These are phyloP conservation scores for Achlya flavicornis DNA, from an alignment of 2,888 invertebrate species.

Conservation along the genomic window DNA sequence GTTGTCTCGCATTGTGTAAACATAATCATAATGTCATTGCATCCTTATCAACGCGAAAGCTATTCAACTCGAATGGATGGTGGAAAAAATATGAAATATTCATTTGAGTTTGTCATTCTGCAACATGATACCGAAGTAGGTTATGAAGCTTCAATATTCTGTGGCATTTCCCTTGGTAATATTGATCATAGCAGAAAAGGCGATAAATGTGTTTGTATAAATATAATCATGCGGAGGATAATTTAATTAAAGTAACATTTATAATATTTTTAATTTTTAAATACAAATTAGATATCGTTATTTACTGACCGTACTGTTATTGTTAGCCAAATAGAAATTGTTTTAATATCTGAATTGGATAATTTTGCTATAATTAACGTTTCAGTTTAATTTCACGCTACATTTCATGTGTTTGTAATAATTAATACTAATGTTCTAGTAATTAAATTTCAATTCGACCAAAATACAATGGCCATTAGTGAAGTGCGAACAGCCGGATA, in stretches of 20 bases:
- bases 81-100: not conserved
- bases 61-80: not conserved
- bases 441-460: not conserved
- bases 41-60: not conserved
- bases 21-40: conserved; percentile 2
- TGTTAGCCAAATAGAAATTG: not conserved
- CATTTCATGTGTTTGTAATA: not conserved
- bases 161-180: not conserved
- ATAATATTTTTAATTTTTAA: too few relatives aligned
- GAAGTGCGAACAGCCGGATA: not conserved
- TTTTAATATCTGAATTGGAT: not conserved
- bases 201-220: not conserved
- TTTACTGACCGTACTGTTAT: not conserved
- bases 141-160: conserved; percentile 2
- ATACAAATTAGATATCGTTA: too few relatives aligned
- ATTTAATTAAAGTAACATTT: not conserved
- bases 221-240: not conserved
- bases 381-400: conserved; percentile 1
- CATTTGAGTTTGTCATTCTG: not conserved
- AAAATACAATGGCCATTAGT: too few relatives aligned
- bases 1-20: not conserved
- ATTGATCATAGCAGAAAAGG: not conserved
- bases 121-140: not conserved
- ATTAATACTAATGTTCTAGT: not conserved
- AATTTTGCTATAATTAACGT: not conserved